Evolutionary conservation across 2,113 vertebrate species (phyloP).

Genomic region (Phylloscopus trochilus): DNA sequence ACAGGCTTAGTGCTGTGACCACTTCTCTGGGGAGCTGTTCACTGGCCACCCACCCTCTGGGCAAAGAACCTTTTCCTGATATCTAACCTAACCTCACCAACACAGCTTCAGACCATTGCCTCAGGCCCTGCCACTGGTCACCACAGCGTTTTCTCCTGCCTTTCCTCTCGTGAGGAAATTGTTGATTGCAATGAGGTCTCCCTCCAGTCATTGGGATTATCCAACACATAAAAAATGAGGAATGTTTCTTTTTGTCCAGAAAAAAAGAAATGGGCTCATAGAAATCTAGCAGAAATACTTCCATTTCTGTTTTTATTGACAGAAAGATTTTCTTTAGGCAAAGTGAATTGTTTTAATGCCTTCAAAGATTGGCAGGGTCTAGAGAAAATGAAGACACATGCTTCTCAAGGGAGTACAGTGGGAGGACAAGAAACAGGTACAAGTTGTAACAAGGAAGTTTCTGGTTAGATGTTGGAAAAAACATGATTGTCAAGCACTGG

Average conservation of each 20-base stretch:
- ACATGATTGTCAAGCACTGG: background rate
- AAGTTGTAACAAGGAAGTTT: background rate
- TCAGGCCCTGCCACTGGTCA: background rate
- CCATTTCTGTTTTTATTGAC: background rate
- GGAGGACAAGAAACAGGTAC: background rate
- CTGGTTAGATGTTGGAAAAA: background rate
- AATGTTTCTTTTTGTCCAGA: background rate
- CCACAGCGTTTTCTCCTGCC: background rate
- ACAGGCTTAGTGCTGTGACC: background rate
- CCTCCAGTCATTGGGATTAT: background rate
- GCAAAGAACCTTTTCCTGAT: background rate
- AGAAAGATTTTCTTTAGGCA: background rate
- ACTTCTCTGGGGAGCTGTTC: background rate
- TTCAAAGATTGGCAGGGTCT: background rate
- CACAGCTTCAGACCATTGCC: background rate
- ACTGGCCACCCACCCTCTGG: background rate
- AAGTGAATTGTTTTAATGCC: background rate
- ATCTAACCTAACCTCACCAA: too few species aligned
- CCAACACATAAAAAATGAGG: background rate
- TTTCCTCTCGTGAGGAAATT: background rate
- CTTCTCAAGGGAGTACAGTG: background rate
- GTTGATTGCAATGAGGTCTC: background rate
- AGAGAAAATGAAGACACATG: background rate
- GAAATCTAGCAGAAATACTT: background rate
- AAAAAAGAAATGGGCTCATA: rapidly evolving